These are phyloP conservation scores for Delichon dasypus DNA, from an alignment of 2,797 vertebrate genomes.

Conservation along the genomic window DNA sequence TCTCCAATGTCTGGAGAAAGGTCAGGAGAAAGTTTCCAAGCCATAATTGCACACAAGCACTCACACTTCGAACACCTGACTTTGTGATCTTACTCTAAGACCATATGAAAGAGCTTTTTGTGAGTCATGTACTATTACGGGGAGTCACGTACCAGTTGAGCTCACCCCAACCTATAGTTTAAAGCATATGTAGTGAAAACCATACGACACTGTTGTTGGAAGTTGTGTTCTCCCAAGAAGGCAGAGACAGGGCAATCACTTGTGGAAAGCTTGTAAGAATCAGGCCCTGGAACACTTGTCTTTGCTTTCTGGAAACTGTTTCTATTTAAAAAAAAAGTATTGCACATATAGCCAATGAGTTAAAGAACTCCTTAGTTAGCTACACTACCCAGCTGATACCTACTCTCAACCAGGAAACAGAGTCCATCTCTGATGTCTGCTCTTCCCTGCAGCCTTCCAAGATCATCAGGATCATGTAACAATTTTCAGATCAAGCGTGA, in stretches of 20 bases:
- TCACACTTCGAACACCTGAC: background rate
- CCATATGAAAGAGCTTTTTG: background rate
- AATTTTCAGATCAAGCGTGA: background rate
- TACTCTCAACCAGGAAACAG: background rate
- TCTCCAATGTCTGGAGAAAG: background rate
- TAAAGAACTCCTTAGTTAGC: background rate
- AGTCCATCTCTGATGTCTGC: background rate
- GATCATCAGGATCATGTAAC: background rate
- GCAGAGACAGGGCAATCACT: rapidly evolving
- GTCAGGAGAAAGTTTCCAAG: background rate
- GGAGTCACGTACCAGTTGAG: background rate
- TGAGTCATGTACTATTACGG: background rate
- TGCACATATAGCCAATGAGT: background rate
- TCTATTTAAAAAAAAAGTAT: background rate
- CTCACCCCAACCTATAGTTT: background rate
- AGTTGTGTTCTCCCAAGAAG: background rate
- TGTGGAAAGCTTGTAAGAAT: background rate
- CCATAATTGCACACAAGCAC: background rate
- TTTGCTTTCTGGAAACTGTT: background rate
- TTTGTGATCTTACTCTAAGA: background rate
- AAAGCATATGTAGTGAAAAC: background rate
- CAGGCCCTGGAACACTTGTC: background rate
- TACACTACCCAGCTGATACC: background rate
- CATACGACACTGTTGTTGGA: background rate
- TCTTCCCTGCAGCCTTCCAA: background rate